Conservation (phyloP, 2,113 vertebrate species). For the Cairina moschata region DNA sequence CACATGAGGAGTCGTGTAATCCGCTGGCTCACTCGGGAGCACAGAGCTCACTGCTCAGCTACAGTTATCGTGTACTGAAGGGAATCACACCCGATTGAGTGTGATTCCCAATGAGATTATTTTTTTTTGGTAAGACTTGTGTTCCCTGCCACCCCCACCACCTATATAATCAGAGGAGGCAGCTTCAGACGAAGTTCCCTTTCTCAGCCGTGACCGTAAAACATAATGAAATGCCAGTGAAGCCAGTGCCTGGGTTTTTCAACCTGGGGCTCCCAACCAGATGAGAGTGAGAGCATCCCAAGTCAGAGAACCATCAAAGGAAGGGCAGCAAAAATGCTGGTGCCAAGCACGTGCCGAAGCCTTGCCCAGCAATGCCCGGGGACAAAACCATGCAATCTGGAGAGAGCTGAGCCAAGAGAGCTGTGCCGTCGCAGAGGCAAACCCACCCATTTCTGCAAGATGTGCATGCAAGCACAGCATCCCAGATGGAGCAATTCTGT, state of each 20-base stretch:
- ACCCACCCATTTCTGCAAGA: neutral
- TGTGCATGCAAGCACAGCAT: neutral
- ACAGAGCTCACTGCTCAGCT: neutral
- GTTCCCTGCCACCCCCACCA: accelerated
- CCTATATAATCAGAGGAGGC: neutral
- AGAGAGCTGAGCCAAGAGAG: neutral
- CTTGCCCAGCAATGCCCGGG: neutral
- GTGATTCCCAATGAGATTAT: neutral
- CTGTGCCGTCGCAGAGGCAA: neutral
- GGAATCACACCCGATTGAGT: neutral
- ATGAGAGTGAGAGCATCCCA: neutral
- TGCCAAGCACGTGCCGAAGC: neutral
- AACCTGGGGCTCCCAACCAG: neutral
- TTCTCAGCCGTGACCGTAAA: neutral
- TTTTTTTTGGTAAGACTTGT: neutral
- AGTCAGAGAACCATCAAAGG: neutral
- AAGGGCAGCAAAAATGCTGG: neutral
- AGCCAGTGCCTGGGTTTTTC: neutral
- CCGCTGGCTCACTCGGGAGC: neutral
- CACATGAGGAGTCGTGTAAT: neutral
- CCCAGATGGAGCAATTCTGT: neutral
- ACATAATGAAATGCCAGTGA: neutral
- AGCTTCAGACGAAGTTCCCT: neutral
- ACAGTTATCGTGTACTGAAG: neutral
- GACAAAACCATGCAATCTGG: neutral